A percentile compares a stretch with the other conserved stretches of the same genome.
Conservation (phyloP, 92 coral and sea anemone genomes). For the Zoanthus gigantus region DNA sequence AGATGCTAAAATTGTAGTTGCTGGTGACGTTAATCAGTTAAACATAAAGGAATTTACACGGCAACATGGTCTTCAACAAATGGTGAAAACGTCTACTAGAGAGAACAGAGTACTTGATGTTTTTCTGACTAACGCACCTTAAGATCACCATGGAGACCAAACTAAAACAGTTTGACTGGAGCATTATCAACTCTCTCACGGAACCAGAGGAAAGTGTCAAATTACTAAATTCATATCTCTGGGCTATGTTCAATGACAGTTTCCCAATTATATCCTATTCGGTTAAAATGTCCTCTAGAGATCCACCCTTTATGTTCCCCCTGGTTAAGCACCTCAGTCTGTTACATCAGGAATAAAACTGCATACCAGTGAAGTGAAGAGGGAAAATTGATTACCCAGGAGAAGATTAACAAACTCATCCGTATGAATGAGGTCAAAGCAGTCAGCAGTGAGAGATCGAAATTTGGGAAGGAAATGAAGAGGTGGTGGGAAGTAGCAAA, state of each 20-base stretch:
- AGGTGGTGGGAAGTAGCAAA: no score
- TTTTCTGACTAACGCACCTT: no score
- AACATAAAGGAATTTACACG: constrained; percentile 43
- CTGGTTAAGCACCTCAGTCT: background rate
- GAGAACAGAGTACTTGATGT: no score
- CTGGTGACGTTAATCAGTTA: constrained; percentile 60
- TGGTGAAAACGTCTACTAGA: no score
- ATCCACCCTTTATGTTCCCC: constrained; percentile 32
- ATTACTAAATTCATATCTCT: constrained; percentile 2
- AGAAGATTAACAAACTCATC: no score
- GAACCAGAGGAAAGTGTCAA: constrained; percentile 39
- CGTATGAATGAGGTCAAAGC: no score
- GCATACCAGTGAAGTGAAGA: background rate
- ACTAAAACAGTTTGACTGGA: constrained; percentile 29
- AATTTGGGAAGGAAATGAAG: no score
- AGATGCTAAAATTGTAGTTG: background rate
- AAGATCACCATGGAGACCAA: no score
- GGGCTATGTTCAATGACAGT: no score
- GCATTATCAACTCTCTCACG: background rate
- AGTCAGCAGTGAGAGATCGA: no score
- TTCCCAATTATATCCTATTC: constrained; percentile 16
- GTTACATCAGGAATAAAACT: background rate
- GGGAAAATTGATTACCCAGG: background rate
- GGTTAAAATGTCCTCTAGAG: constrained; percentile 40
- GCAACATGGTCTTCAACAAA: constrained; percentile 9